Conservation (phyloP, 2,888 invertebrate species). For the Andrena flavipes region DNA sequence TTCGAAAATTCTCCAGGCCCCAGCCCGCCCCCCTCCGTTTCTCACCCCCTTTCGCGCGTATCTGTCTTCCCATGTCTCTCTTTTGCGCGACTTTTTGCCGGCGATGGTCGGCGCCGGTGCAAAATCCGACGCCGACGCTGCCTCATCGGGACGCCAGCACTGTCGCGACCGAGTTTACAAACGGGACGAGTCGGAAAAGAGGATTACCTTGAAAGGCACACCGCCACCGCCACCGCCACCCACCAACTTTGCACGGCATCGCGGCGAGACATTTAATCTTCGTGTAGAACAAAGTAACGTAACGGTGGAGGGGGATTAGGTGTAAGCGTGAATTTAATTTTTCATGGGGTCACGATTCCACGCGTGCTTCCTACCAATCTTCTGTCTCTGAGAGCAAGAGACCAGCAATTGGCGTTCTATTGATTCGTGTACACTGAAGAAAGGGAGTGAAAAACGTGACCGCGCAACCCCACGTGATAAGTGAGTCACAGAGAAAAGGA, state of each 20-base stretch:
- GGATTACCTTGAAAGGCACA: constrained; percentile 60
- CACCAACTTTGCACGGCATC: constrained; percentile 44
- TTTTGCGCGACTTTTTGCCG: background rate
- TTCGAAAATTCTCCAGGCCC: constrained; percentile 55
- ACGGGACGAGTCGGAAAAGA: constrained; percentile 57
- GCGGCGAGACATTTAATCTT: constrained; percentile 60
- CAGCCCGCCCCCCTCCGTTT: background rate
- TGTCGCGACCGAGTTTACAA: constrained; percentile 57
- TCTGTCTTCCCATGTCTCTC: constrained; percentile 31
- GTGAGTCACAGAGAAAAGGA: background rate
- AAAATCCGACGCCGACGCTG: constrained; percentile 45
- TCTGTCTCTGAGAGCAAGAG: background rate
- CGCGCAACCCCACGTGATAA: too few species aligned
- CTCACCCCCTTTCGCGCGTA: constrained; percentile 9
- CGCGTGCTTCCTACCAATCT: background rate
- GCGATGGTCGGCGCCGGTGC: constrained; percentile 14
- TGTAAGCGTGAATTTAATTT: constrained; percentile 45
- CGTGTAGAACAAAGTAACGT: constrained; percentile 45
- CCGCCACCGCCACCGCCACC: constrained; percentile 24
- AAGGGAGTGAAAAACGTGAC: background rate
- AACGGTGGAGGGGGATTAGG: constrained; percentile 23
- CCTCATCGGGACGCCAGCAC: constrained; percentile 29
- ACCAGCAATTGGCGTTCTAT: background rate
- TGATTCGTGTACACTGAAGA: background rate
- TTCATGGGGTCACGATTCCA: constrained; percentile 15